Evolutionary conservation across 2,888 invertebrate species (phyloP).

Genomic region (Agriotes lineatus): DNA sequence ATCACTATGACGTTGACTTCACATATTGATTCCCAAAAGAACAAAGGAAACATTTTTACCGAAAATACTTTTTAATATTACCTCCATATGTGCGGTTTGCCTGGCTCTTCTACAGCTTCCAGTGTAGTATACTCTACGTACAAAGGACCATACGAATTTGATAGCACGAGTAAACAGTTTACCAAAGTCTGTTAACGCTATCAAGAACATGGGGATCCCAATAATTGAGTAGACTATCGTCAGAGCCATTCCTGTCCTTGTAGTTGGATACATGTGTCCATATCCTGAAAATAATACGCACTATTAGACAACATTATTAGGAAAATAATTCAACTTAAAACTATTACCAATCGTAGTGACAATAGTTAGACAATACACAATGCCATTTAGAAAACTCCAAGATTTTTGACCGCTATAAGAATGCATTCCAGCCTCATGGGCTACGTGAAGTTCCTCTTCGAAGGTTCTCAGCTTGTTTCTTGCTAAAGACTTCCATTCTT

Average conservation of each 20-base stretch:
- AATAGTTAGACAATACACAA: constrained; percentile 88
- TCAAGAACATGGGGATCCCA: constrained; percentile 95
- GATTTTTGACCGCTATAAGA: constrained; percentile 87
- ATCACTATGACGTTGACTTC: too few species aligned
- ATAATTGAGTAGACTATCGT: constrained; percentile 95
- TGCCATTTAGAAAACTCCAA: constrained; percentile 90
- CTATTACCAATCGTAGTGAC: constrained; percentile 93
- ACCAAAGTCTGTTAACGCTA: constrained; percentile 94
- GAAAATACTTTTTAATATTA: constrained; percentile 61
- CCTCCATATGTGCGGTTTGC: constrained; percentile 81
- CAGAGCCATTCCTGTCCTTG: constrained; percentile 84
- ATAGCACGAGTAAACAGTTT: constrained; percentile 91
- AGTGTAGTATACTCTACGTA: constrained; percentile 86
- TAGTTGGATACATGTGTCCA: constrained; percentile 95
- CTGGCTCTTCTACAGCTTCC: constrained; percentile 85
- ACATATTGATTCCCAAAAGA: too few species aligned
- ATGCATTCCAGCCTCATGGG: constrained; percentile 87
- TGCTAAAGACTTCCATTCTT: constrained; percentile 91
- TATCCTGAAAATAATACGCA: constrained; percentile 78
- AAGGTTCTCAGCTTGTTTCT: constrained; percentile 84
- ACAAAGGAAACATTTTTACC: too few species aligned
- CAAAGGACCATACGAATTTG: constrained; percentile 91
- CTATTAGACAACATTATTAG: too few species aligned
- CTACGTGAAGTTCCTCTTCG: constrained; percentile 86
- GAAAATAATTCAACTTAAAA: too few species aligned